These are phyloP conservation scores for Acanthornis magna DNA, from an alignment of 2,797 vertebrate genomes.

Conservation along the genomic window DNA sequence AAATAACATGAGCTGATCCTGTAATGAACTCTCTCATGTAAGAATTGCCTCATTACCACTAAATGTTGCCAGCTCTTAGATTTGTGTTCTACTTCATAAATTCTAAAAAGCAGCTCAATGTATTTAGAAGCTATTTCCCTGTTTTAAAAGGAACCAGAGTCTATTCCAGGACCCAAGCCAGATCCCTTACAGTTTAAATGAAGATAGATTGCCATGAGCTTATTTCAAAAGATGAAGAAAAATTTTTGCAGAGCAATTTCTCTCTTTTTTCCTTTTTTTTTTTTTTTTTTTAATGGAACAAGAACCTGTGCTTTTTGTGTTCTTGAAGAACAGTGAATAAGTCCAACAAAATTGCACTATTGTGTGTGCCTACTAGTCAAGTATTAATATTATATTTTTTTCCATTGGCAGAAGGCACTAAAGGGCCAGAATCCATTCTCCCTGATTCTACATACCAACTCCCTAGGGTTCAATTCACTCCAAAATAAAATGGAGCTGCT, in stretches of 20 bases:
- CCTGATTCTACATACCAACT: background rate
- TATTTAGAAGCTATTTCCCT: conserved; percentile 34
- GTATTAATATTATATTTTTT: background rate
- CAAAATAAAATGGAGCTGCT: background rate
- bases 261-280: too few species aligned
- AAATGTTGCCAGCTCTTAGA: conserved; percentile 21
- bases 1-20: conserved; percentile 13
- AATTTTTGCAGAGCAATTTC: background rate
- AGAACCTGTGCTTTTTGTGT: background rate
- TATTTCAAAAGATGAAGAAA: conserved; percentile 24
- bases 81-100: conserved; percentile 37
- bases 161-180: conserved; percentile 3
- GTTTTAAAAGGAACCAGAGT: conserved; percentile 10
- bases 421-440: background rate
- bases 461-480: background rate
- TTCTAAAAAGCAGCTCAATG: conserved; percentile 7
- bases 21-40: conserved; percentile 31
- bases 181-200: conserved; percentile 9
- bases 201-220: conserved; percentile 21
- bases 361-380: background rate
- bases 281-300: background rate
- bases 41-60: conserved; percentile 17
- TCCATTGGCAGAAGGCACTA: background rate
- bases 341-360: background rate
- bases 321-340: background rate